Evolutionary conservation across 92 coral and sea anemone species (phyloP), one percentile per base, ranked within the genome.

Genomic region (Isaurus tuberculatus): DNA sequence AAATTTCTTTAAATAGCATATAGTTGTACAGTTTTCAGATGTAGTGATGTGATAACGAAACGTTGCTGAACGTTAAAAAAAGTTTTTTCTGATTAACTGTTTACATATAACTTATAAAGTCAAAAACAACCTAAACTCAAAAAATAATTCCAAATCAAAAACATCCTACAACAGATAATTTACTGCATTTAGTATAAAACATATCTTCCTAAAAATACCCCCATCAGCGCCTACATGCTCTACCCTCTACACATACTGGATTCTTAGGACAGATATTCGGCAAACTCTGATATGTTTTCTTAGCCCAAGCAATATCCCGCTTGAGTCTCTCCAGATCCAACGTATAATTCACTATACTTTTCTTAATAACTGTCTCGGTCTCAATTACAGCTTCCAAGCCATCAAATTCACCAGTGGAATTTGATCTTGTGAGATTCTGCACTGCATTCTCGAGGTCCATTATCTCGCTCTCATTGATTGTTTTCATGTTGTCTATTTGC

Each of bases 401-500:
- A 2, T 85, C 75, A 33, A 58, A 55, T 17, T 84, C 92, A 26
- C 84, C 14, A 15, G 67, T 51, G 0, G 88, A 65, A 23, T 49
- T 77, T 1, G 32, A 72, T 0, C 26, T 78, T n/a, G 87, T 83
- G 36, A 84, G 83, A 22, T 93, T 89, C 60, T 40, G 48, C 8
- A 91, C 53, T 67, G 53, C 57, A 4, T 58, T 31, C 29, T 93
- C 91, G 26, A 93, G 90, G 6, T 84, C 85, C 23, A 66, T 57
- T 14, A 93, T 72, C 58, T 74, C 80, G 61, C 85, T 73, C 44
- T 26, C 80, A 77, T 91, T 88, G 19, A 89, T 83, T 0, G 81
- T 73, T 53, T 86, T 92, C 48, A 93, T 30, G 30, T 67, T 79
- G 49, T 93, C 91, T n/a, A 93, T 84, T 80, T 89, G 94, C 22